phyloP scores from a whole-genome alignment of 35 echinoderm and acorn worm species.

The Antedon bifida region DNA sequence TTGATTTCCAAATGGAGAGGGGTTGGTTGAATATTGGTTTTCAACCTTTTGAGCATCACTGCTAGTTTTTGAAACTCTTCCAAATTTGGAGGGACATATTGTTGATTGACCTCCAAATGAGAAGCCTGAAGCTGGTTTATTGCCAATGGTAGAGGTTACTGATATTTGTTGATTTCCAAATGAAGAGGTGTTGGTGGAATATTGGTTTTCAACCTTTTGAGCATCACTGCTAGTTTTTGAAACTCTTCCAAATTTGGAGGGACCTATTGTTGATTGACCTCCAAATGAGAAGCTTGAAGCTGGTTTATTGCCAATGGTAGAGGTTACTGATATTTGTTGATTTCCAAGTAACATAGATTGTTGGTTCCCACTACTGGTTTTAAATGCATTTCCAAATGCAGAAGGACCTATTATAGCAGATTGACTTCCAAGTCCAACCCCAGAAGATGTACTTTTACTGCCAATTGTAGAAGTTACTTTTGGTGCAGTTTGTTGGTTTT shows the following conservation, averaged over 20 bases:
- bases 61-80: background rate
- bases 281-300: background rate
- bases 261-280: background rate
- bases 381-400: too few species aligned
- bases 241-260: background rate
- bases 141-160: background rate
- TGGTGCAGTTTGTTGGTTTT: background rate
- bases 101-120: background rate
- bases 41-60: too few species aligned
- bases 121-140: background rate
- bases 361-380: too few species aligned
- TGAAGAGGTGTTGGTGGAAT: background rate
- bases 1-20: background rate
- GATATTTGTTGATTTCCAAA: background rate
- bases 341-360: too few species aligned
- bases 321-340: background rate
- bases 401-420: too few species aligned
- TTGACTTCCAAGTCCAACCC: background rate
- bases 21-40: background rate
- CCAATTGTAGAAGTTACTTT: background rate
- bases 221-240: too few species aligned
- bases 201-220: too few species aligned
- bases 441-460: background rate
- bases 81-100: background rate
- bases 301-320: background rate